Evolutionary conservation across 2,113 vertebrate genomes (phyloP), one percentile per base, ranked within the genome.

Genomic region (Peucedramus taeniatus): DNA sequence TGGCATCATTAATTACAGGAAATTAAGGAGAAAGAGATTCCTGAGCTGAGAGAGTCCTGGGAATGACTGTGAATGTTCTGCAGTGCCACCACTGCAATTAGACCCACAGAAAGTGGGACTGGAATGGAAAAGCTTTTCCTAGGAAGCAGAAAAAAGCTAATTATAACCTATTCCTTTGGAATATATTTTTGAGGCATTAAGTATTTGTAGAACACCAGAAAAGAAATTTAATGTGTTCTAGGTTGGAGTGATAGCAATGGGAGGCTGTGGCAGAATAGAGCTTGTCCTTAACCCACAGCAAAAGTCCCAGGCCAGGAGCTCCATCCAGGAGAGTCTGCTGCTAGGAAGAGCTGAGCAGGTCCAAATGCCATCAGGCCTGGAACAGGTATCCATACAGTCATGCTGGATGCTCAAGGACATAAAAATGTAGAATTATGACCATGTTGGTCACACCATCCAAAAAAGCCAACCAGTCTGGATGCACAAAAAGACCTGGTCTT

Each of bases 21-120:
- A 96, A 92, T 92, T 64, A 72, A 94, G 86, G 50, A 88, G 72
- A 83, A 90, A 51, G 35, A 84, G 74, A 72, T 63, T 68, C 8
- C 59, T 64, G 74, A 88, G 47, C 70, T 51, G 31, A 79, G 76
- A 44, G 71, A 77, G 71, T 50, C 50, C 56, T 13, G 6, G 42
- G 42, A 89, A 90, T 24, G 27, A 7, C 42, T 80, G 30, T 7
- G 3, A n/a, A 15, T 16, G 15, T 71, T 79, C 60, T 8, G 0
- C 1, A 2, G 49, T 23, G 44, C 49, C 6, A 10, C 24, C 0
- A 0, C 33, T 27, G 31, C 64, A 64, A 74, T 74, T 30, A 30
- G 31, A 61, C 31, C 30, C 3, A 1, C 23, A 42, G 50, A 69
- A 92, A 71, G 24, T 15, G 40, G 37, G 45, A 14, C 15, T 93